Percentiles rank a stretch among this genome's conserved stretches.
Conservation (phyloP, 2,113 vertebrate species). For the Notarius lentiginosus region DNA sequence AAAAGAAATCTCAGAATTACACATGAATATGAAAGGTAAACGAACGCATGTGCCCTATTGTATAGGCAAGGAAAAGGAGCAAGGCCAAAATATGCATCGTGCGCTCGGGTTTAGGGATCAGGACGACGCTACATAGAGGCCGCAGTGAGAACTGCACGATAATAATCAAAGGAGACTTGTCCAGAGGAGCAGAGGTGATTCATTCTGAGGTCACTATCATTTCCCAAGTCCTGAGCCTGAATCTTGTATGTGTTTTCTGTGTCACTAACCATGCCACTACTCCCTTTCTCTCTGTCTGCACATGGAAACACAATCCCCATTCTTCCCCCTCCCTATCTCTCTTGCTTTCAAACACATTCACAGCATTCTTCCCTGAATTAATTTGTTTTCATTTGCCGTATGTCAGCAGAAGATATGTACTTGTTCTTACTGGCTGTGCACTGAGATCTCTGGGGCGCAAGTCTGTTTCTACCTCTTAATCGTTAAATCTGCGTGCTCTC, state of each 20-base stretch:
- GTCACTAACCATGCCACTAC: constrained; percentile 53
- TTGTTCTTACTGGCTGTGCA: constrained; percentile 56
- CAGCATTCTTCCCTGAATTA: constrained; percentile 66
- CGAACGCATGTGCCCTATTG: not conserved
- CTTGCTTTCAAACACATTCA: constrained; percentile 22
- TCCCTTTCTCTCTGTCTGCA: constrained; percentile 19
- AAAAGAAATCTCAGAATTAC: not conserved
- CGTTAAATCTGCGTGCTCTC: constrained; percentile 54
- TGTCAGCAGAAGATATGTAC: constrained; percentile 68
- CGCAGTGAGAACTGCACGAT: constrained; percentile 50
- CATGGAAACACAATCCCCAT: constrained; percentile 9
- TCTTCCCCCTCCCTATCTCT: constrained; percentile 17
- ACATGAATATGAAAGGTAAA: not conserved
- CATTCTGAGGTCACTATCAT: constrained; percentile 65
- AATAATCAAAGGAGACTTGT: constrained; percentile 33
- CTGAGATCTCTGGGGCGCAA: constrained; percentile 60
- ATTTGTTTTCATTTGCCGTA: constrained; percentile 74
- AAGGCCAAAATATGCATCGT: not conserved
- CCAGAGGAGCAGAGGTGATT: constrained; percentile 59
- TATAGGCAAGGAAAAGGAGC: not conserved
- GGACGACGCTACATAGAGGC: constrained; percentile 56
- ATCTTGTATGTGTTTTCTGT: constrained; percentile 62
- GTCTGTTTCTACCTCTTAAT: constrained; percentile 61
- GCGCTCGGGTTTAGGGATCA: constrained; percentile 1
- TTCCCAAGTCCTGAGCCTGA: constrained; percentile 64